phyloP scores from a whole-genome alignment of 2,797 vertebrate genomes.

The Platalea minor region DNA sequence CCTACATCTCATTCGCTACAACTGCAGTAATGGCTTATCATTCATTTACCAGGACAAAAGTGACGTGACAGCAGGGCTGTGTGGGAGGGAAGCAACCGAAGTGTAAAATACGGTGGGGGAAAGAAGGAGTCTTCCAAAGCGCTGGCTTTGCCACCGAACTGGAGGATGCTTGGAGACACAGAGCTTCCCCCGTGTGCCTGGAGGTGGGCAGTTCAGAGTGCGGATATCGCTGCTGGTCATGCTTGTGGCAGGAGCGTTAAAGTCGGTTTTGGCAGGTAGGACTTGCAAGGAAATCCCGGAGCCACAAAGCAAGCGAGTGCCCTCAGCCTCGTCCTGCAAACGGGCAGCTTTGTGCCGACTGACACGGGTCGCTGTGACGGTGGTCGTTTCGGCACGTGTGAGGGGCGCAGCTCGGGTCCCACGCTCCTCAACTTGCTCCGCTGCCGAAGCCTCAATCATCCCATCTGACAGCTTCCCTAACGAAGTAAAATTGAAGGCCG shows the following conservation, averaged over 20 bases:
- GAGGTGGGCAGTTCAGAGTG: neutral
- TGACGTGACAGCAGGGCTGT: slow-evolving; percentile 27
- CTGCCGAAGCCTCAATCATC: neutral
- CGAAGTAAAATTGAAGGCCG: rapidly evolving
- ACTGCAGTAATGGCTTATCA: neutral
- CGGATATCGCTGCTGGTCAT: rapidly evolving
- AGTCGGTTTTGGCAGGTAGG: neutral
- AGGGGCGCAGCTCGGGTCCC: neutral
- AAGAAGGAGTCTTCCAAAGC: neutral
- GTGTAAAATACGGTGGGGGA: neutral
- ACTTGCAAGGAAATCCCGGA: neutral
- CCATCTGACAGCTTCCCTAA: neutral
- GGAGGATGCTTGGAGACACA: neutral
- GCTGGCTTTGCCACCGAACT: neutral
- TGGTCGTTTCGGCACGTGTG: rapidly evolving
- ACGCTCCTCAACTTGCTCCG: neutral
- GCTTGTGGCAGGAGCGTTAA: neutral
- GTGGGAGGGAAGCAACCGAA: neutral
- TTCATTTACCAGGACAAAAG: slow-evolving; percentile 21
- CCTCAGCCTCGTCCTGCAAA: neutral
- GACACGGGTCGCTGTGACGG: rapidly evolving
- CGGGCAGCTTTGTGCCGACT: rapidly evolving
- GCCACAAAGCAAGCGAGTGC: rapidly evolving
- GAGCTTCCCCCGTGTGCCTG: neutral
- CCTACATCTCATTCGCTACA: neutral